phyloP scores from a whole-genome alignment of 2,797 vertebrate species.

The Crocidura indochinensis region DNA sequence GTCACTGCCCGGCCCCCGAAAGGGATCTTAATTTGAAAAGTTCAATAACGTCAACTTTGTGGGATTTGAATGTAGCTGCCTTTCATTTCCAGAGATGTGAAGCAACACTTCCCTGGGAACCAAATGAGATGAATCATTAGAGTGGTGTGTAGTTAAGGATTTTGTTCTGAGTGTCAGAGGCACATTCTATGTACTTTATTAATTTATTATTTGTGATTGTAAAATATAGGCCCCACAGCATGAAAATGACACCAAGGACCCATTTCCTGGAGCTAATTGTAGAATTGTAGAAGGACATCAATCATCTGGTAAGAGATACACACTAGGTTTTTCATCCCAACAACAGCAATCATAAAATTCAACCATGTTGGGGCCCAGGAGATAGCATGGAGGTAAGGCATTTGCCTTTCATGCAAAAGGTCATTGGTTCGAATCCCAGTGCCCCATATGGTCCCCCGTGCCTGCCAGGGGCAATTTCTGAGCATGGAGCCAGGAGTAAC shows the following conservation, averaged over 20 bases:
- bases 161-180: not conserved
- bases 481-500: too few relatives aligned
- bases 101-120: constrained; percentile 30
- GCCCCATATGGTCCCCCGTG: too few relatives aligned
- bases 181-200: constrained; percentile 5
- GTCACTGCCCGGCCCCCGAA: too few relatives aligned
- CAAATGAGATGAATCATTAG: not conserved
- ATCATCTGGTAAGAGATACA: not conserved
- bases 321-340: not conserved
- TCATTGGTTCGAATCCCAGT: too few relatives aligned
- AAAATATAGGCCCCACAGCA: not conserved
- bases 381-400: too few relatives aligned
- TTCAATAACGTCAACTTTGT: constrained; percentile 51
- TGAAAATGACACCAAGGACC: not conserved
- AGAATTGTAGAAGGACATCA: not conserved
- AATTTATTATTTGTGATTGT: not conserved
- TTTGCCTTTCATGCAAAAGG: too few relatives aligned
- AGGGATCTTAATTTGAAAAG: not conserved
- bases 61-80: not conserved
- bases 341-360: constrained; percentile 10
- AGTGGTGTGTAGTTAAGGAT: not conserved
- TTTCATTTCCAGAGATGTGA: constrained; percentile 52
- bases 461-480: too few relatives aligned
- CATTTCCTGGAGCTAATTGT: not conserved
- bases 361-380: too few relatives aligned